Evolutionary conservation across 2,797 vertebrate genomes (phyloP).

Genomic region (Gymnothorax javanicus): DNA sequence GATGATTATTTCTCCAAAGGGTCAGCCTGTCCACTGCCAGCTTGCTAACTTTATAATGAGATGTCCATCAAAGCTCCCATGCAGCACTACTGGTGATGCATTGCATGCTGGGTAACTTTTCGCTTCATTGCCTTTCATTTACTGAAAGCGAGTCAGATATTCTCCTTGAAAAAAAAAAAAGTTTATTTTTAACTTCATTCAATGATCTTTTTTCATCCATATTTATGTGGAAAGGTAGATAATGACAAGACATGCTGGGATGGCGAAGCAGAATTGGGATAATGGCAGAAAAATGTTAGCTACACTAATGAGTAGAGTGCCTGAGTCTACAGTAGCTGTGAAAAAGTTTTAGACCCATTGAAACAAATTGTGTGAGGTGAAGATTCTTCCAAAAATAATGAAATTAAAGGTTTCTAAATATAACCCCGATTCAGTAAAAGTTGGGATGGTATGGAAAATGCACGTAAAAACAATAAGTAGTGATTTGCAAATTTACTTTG

Average conservation of each 20-base stretch:
- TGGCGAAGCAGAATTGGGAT: not conserved
- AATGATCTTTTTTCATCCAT: slow-evolving; percentile 26
- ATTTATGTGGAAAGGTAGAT: not conserved
- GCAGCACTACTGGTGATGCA: slow-evolving; percentile 3
- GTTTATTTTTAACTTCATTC: slow-evolving; percentile 3
- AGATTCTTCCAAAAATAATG: no score
- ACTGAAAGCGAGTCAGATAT: not conserved
- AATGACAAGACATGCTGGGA: not conserved
- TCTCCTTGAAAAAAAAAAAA: no score
- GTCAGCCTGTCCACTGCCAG: slow-evolving; percentile 7
- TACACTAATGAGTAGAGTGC: no score
- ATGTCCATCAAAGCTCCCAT: slow-evolving; percentile 26
- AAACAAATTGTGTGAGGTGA: no score
- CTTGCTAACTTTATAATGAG: slow-evolving; percentile 32
- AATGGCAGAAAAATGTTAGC: not conserved
- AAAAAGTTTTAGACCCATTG: no score
- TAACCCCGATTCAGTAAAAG: no score
- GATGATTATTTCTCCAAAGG: slow-evolving; percentile 9
- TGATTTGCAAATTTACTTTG: no score
- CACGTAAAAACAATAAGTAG: no score
- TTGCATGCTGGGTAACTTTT: slow-evolving; percentile 27
- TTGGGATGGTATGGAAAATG: no score
- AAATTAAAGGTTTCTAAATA: no score
- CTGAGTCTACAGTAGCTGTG: no score
- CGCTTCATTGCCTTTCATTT: slow-evolving; percentile 25